phyloP scores from a whole-genome alignment of 2,797 vertebrate genomes.

The Cryptoprocta ferox region DNA sequence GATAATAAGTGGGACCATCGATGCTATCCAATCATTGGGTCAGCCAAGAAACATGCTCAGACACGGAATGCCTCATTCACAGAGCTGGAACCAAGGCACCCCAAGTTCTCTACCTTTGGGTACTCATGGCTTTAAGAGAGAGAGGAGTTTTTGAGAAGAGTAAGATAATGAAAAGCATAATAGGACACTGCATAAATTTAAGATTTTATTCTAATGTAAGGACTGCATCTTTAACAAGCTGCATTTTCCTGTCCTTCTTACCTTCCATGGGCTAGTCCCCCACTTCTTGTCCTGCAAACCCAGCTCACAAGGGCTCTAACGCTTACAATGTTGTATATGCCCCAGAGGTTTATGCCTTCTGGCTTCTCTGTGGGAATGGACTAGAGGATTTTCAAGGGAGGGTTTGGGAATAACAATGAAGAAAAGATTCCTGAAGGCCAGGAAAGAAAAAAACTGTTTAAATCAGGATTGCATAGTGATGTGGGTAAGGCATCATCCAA shows the following conservation, averaged over 20 bases:
- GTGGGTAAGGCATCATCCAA: neutral
- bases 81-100: neutral
- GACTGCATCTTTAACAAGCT: neutral
- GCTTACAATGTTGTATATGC: accelerated
- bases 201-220: neutral
- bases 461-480: neutral
- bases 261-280: neutral
- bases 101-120: neutral
- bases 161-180: neutral
- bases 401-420: neutral
- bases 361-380: neutral
- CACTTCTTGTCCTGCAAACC: neutral
- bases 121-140: neutral
- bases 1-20: neutral
- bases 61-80: neutral
- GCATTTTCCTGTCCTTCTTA: neutral
- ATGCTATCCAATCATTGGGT: neutral
- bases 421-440: neutral
- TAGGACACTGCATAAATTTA: neutral
- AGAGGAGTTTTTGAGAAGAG: neutral
- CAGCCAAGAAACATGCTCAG: neutral
- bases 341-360: neutral
- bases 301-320: neutral
- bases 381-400: accelerated
- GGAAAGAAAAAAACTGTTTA: neutral